Conservation (phyloP, 2,797 vertebrate species). For the Sparus aurata region DNA sequence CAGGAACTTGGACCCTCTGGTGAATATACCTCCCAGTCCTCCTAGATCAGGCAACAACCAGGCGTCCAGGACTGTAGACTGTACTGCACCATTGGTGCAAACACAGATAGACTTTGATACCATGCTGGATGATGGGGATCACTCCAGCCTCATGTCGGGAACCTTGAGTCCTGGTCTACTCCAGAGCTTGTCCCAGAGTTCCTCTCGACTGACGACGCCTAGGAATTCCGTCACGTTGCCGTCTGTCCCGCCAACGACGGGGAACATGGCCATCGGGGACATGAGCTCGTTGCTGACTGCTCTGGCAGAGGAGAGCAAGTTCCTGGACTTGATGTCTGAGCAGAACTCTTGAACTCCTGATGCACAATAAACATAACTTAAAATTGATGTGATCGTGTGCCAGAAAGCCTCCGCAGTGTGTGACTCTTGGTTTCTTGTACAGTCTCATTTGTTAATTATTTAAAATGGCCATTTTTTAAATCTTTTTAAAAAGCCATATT, state of each 20-base stretch:
- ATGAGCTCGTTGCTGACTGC: conserved; percentile 94
- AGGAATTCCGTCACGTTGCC: conserved; percentile 90
- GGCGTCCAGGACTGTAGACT: conserved; percentile 88
- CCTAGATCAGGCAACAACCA: conserved; percentile 82
- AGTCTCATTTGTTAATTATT: conserved; percentile 60
- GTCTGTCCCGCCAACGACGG: conserved; percentile 85
- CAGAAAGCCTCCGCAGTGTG: conserved; percentile 32
- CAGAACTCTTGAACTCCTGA: conserved; percentile 11
- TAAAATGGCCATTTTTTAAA: conserved; percentile 64
- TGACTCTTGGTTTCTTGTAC: conserved; percentile 61
- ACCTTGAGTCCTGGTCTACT: conserved; percentile 92
- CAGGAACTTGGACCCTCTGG: conserved; percentile 72
- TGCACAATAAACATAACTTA: conserved; percentile 21
- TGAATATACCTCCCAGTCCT: conserved; percentile 58
- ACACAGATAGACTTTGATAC: conserved; percentile 91
- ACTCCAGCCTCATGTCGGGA: conserved; percentile 92
- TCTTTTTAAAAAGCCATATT: conserved; percentile 80
- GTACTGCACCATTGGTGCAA: conserved; percentile 80
- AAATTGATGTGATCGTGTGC: conserved; percentile 23
- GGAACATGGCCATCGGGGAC: conserved; percentile 95
- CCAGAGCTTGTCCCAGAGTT: conserved; percentile 91
- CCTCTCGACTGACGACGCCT: conserved; percentile 93
- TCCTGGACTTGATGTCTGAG: conserved; percentile 90
- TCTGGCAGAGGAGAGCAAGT: conserved; percentile 92
- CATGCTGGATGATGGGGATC: conserved; percentile 93